Evolutionary conservation across 1,140 invertebrate genomes (phyloP), one percentile per base, ranked within the genome.

Genomic region (Heliconius nattereri): DNA sequence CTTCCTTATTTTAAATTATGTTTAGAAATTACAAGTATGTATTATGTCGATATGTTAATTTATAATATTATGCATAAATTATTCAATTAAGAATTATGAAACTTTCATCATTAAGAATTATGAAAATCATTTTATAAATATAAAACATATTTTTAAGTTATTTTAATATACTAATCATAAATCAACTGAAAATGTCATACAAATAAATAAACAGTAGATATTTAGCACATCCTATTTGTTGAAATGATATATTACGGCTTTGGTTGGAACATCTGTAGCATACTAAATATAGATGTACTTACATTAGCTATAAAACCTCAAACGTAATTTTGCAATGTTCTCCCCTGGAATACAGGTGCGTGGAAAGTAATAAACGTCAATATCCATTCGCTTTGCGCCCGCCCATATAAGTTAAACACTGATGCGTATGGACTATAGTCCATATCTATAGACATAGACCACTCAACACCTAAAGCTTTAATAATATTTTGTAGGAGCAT

Each of bases 311-410:
- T 90, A 88, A 92, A 88, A 87, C 78, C 81, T 75, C 82, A 86
- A 85, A 87, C 82, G 82, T 81, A 89, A 87, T 85, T 83, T 84
- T 86, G 85, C 85, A 78, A 86, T 80, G 85, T 84, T 81, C 76
- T 87, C 89, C 87, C 80, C 80, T 87, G 80, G 89, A 87, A 88
- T 89, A 89, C 85, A 88, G 85, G 89, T 88, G 89, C 84, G 86
- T 89, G 84, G 86, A 89, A 89, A 89, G 71, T 81, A 87, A 91
- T 92, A 92, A 92, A 90, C 74, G 87, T 91, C 88, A 86, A 85
- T 87, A 88, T 78, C 80, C 80, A 86, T 86, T 85, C 83, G 78
- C 81, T 87, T 90, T 86, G 87, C 83, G 84, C 84, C 75, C 73
- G 79, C 49, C 45, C 77, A 80, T 78, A 84, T 82, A 84, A 81